Evolutionary conservation across 2,888 invertebrate species (phyloP).

Genomic region (Coleophora flavipennella): DNA sequence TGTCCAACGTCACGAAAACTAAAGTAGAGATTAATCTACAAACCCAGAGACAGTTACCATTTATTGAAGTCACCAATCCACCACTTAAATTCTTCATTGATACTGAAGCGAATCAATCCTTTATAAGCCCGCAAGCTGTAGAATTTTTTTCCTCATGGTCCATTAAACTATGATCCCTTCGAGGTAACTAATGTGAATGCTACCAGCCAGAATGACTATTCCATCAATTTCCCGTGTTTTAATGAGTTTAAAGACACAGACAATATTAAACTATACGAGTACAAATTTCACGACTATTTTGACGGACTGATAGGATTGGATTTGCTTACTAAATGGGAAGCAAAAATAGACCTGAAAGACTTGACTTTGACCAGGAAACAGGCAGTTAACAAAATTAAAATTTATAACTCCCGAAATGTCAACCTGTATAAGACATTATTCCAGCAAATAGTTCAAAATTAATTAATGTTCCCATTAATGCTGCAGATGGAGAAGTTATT

Average conservation of each 20-base stretch:
- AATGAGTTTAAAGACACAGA: slow-evolving; percentile 1
- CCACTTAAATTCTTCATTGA: too few relatives aligned
- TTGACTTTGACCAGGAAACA: slow-evolving; percentile 5
- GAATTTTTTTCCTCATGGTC: too few relatives aligned
- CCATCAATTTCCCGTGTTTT: slow-evolving; percentile 4
- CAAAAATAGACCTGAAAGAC: slow-evolving; percentile 12
- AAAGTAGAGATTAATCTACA: too few relatives aligned
- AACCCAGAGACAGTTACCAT: too few relatives aligned
- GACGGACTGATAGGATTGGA: slow-evolving; percentile 14
- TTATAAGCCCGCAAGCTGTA: too few relatives aligned
- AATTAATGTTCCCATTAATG: slow-evolving; percentile 13
- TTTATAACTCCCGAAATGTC: slow-evolving; percentile 16
- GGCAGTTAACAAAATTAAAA: slow-evolving; percentile 8
- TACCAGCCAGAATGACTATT: neutral
- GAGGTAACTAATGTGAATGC: too few relatives aligned
- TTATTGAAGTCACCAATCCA: too few relatives aligned
- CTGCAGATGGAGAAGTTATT: slow-evolving; percentile 12
- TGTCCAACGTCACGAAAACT: too few relatives aligned
- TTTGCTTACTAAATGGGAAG: slow-evolving; percentile 11
- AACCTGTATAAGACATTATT: slow-evolving; percentile 17
- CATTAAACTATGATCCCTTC: too few relatives aligned
- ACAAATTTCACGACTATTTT: slow-evolving; percentile 14
- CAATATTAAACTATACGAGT: slow-evolving; percentile 6
- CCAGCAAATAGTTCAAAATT: slow-evolving; percentile 14
- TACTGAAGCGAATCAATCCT: too few relatives aligned